These are phyloP conservation scores for Diprion similis DNA, from an alignment of 1,140 invertebrate species.

Conservation along the genomic window DNA sequence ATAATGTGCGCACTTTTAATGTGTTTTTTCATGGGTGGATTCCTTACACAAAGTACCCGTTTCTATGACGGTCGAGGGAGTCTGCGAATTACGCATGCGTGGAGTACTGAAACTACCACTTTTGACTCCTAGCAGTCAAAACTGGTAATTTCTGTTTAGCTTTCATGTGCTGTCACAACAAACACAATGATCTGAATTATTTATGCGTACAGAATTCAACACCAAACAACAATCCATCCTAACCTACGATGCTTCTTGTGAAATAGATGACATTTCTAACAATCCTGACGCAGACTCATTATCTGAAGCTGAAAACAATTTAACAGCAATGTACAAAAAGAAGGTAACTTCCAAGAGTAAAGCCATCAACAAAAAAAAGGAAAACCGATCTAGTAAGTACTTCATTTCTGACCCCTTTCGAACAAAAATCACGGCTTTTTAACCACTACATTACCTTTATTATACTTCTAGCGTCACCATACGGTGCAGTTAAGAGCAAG, in stretches of 20 bases:
- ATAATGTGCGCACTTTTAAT: not conserved
- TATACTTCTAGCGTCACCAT: not conserved
- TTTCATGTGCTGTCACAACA: not conserved
- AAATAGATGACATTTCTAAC: constrained; percentile 8
- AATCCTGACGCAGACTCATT: not conserved
- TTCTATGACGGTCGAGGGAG: too few relatives aligned
- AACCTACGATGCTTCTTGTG: not conserved
- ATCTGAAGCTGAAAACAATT: not conserved
- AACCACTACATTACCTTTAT: not conserved
- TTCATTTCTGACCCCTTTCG: not conserved
- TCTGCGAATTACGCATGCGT: too few relatives aligned
- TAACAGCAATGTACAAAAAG: not conserved
- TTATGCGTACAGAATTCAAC: not conserved
- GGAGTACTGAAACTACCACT: too few relatives aligned
- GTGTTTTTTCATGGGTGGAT: not conserved
- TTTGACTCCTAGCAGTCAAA: too few relatives aligned
- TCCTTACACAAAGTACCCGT: too few relatives aligned
- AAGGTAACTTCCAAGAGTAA: not conserved
- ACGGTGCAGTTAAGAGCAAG: not conserved
- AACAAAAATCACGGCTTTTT: not conserved
- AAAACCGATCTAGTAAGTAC: not conserved
- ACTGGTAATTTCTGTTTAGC: not conserved
- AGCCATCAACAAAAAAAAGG: not conserved
- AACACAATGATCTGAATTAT: not conserved
- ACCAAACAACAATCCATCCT: not conserved